A percentile compares a stretch with the other conserved stretches of the same genome.
phyloP scores from a whole-genome alignment of 1,140 invertebrate genomes.

The Megalopta genalis region DNA sequence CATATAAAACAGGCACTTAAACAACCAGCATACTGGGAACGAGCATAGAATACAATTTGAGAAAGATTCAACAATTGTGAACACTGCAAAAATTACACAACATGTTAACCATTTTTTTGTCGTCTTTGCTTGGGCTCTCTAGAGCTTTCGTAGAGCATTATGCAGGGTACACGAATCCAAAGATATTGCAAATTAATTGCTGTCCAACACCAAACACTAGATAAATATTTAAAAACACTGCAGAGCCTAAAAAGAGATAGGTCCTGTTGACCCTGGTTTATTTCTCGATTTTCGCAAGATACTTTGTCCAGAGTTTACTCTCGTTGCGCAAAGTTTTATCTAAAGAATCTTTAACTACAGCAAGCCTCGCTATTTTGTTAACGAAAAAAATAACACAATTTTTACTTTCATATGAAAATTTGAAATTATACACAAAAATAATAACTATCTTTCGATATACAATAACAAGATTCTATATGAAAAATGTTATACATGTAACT shows the following conservation, averaged over 20 bases:
- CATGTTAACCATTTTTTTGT: constrained; percentile 99
- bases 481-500: not conserved
- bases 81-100: constrained; percentile 96
- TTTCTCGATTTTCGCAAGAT: constrained; percentile 86
- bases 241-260: constrained; percentile 81
- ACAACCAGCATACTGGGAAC: constrained; percentile 99
- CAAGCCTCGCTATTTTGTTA: constrained; percentile 82
- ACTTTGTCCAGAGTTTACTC: constrained; percentile 87
- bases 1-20: constrained; percentile 96
- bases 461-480: constrained; percentile 8
- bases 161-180: constrained; percentile 98
- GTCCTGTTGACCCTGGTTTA: constrained; percentile 91
- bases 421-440: constrained; percentile 28
- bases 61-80: constrained; percentile 96
- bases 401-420: constrained; percentile 47
- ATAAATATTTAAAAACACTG: constrained; percentile 83
- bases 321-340: constrained; percentile 88
- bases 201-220: constrained; percentile 97
- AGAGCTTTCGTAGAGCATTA: constrained; percentile 93
- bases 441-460: constrained; percentile 13
- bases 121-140: constrained; percentile 88
- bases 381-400: constrained; percentile 5
- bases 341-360: constrained; percentile 84
- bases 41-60: constrained; percentile 93
- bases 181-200: constrained; percentile 96